These are phyloP conservation scores for Drosophila emarginata DNA, from an alignment of 2,888 invertebrate genomes.

Conservation along the genomic window DNA sequence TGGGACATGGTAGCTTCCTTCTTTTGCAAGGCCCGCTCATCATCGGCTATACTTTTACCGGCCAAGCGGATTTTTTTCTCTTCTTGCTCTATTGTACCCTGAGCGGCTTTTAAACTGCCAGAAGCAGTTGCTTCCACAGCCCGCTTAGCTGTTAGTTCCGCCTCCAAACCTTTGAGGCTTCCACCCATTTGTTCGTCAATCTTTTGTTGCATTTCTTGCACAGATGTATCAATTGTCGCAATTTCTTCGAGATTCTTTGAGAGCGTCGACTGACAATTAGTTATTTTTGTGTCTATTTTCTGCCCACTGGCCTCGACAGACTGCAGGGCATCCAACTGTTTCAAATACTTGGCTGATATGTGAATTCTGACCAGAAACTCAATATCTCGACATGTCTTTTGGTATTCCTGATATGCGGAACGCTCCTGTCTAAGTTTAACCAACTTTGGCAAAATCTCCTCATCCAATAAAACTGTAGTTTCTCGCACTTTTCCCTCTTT, in stretches of 20 bases:
- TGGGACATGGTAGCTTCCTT: slow-evolving; percentile 86
- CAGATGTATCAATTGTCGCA: slow-evolving; percentile 84
- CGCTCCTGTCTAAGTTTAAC: slow-evolving; percentile 93
- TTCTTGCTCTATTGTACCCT: slow-evolving; percentile 87
- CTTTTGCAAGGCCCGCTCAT: slow-evolving; percentile 85
- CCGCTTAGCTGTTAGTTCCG: slow-evolving; percentile 86
- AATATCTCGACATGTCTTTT: slow-evolving; percentile 92
- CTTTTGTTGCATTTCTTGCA: slow-evolving; percentile 86
- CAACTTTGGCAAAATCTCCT: slow-evolving; percentile 95
- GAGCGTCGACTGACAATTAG: slow-evolving; percentile 85
- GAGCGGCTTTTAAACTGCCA: slow-evolving; percentile 86
- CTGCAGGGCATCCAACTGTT: slow-evolving; percentile 82
- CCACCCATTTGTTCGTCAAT: slow-evolving; percentile 88
- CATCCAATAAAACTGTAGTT: slow-evolving; percentile 89
- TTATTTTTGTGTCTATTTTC: slow-evolving; percentile 84
- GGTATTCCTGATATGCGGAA: slow-evolving; percentile 92
- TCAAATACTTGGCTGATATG: slow-evolving; percentile 83
- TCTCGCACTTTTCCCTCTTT: slow-evolving; percentile 95
- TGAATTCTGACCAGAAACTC: slow-evolving; percentile 89
- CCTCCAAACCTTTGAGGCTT: slow-evolving; percentile 86
- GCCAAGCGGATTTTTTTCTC: slow-evolving; percentile 87
- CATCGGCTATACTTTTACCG: slow-evolving; percentile 87
- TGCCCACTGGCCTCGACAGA: slow-evolving; percentile 84
- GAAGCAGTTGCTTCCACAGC: slow-evolving; percentile 87
- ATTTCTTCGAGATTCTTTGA: slow-evolving; percentile 84